Evolutionary conservation across 2,888 invertebrate genomes (phyloP).

Genomic region (Scaeva pyrastri): DNA sequence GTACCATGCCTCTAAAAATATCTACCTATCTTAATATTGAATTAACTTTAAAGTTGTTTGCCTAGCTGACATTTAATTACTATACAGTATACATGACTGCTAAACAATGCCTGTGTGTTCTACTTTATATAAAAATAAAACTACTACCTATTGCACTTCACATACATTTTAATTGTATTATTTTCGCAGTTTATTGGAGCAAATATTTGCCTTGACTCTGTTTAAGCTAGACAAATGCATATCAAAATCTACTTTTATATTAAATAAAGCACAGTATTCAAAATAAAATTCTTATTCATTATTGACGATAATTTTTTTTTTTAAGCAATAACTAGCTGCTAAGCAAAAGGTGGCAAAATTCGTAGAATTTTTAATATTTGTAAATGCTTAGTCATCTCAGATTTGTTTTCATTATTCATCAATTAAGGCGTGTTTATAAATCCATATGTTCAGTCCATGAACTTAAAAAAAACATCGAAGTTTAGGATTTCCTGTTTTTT

Average conservation of each 20-base stretch:
- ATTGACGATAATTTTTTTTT: neutral
- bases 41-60: no score
- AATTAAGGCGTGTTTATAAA: neutral
- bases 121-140: no score
- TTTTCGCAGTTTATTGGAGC: constrained; percentile 1
- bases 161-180: neutral
- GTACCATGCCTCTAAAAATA: no score
- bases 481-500: constrained; percentile 1
- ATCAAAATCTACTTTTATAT: neutral
- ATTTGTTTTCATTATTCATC: constrained; percentile 9
- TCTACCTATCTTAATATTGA: no score
- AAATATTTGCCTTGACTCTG: constrained; percentile 54
- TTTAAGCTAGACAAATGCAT: constrained; percentile 4
- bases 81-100: no score
- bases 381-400: constrained; percentile 30
- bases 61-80: no score
- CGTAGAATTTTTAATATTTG: constrained; percentile 25
- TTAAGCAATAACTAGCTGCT: constrained; percentile 25
- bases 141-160: no score
- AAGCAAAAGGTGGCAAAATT: constrained; percentile 51
- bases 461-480: neutral
- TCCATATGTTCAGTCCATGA: neutral
- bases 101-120: no score
- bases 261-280: neutral
- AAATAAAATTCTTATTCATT: neutral